Evolutionary conservation across 2,797 vertebrate genomes (phyloP).

Genomic region (Geotrypetes seraphini): DNA sequence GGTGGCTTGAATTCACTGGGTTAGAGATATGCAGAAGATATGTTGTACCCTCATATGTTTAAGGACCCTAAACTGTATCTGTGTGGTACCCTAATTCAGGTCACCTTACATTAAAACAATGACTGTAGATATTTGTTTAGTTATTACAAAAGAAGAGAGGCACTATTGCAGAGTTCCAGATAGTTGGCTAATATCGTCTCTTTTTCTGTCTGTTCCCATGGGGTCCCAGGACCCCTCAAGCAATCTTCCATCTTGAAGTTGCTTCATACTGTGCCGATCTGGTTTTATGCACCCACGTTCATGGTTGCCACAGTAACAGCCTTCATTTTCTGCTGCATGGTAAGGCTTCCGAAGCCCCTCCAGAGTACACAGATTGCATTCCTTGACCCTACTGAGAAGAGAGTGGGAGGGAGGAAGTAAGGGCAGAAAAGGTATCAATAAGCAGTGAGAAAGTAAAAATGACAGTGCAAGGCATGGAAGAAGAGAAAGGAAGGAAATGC

Average conservation of each 20-base stretch:
- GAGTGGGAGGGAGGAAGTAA: too few relatives aligned
- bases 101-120: too few relatives aligned
- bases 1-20: too few relatives aligned
- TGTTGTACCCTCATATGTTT: too few relatives aligned
- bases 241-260: slow-evolving; percentile 6
- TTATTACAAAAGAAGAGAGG: too few relatives aligned
- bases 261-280: neutral
- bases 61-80: too few relatives aligned
- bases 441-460: too few relatives aligned
- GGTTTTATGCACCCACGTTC: neutral
- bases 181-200: slow-evolving; percentile 4
- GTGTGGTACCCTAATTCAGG: too few relatives aligned
- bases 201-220: neutral
- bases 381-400: neutral
- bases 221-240: slow-evolving; percentile 3
- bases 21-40: too few relatives aligned
- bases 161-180: too few relatives aligned
- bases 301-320: slow-evolving; percentile 34
- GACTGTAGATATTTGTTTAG: too few relatives aligned
- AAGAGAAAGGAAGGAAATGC: neutral
- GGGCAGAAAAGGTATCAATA: neutral
- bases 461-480: neutral
- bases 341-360: neutral
- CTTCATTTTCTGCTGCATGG: slow-evolving; percentile 5
- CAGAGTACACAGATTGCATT: neutral